A percentile compares a stretch with the other conserved stretches of the same genome.
These are phyloP conservation scores for Gonioctena quinquepunctata DNA, from an alignment of 1,140 invertebrate genomes.

Conservation along the genomic window DNA sequence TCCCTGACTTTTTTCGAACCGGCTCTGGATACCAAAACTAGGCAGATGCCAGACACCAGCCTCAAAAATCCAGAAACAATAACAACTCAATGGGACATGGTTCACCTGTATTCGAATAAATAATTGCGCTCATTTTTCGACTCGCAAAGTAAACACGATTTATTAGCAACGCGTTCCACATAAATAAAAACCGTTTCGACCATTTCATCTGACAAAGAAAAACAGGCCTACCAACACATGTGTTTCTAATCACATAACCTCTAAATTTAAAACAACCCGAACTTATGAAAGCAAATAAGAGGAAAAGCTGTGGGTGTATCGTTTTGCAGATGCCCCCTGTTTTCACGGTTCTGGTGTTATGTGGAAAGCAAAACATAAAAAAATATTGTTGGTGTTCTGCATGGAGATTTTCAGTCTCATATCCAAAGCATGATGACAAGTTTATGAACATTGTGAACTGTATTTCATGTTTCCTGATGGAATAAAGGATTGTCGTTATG, in stretches of 20 bases:
- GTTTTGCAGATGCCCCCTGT: not conserved
- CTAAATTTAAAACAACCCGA: constrained; percentile 23
- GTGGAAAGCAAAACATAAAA: not conserved
- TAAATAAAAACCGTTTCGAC: constrained; percentile 25
- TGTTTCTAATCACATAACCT: constrained; percentile 20
- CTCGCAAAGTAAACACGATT: constrained; percentile 17
- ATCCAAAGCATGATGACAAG: too few species aligned
- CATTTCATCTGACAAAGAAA: constrained; percentile 23
- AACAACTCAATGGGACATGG: not conserved
- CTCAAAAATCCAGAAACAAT: not conserved
- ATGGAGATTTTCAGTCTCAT: not conserved
- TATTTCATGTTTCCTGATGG: too few species aligned
- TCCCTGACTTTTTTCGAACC: too few species aligned
- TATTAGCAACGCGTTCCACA: constrained; percentile 19
- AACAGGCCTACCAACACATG: constrained; percentile 21
- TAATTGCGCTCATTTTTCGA: not conserved
- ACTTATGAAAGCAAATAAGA: constrained; percentile 18
- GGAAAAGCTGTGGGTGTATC: constrained; percentile 5
- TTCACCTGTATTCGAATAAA: constrained; percentile 19
- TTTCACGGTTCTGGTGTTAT: not conserved
- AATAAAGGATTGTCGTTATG: too few species aligned
- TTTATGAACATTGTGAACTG: too few species aligned
- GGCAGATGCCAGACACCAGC: too few species aligned
- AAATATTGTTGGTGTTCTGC: not conserved
- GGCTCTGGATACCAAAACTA: too few species aligned